Evolutionary conservation across 1,140 invertebrate species (phyloP).

Genomic region (Drosophila orosa): DNA sequence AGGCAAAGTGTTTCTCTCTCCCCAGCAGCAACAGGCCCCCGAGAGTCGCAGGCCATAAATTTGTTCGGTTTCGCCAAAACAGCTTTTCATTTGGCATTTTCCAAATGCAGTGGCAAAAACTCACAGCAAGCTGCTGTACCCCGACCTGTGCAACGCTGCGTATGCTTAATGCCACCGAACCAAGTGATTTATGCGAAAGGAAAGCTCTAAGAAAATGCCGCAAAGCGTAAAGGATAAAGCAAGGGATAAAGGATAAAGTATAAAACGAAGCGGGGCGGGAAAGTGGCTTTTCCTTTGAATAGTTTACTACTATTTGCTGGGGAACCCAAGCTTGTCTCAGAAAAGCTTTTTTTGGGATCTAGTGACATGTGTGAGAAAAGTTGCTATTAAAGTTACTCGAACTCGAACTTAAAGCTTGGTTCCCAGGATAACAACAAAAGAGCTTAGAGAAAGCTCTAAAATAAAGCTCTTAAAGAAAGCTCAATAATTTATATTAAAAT

Average conservation of each 20-base stretch:
- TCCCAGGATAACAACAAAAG: neutral
- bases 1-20: neutral
- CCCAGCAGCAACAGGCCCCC: conserved; percentile 52
- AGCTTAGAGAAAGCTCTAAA: neutral
- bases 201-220: conserved; percentile 2
- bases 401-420: neutral
- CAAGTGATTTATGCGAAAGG: conserved; percentile 53
- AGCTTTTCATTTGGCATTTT: conserved; percentile 38
- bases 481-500: no score
- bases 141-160: conserved; percentile 42
- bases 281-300: conserved; percentile 3
- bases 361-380: neutral
- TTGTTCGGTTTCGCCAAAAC: conserved; percentile 10
- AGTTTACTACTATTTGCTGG: neutral
- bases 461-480: no score
- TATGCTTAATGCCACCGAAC: conserved; percentile 47
- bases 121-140: conserved; percentile 5
- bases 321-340: neutral
- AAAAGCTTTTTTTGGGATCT: neutral
- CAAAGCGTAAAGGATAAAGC: neutral
- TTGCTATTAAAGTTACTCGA: neutral
- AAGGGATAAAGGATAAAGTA: neutral
- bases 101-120: conserved; percentile 19
- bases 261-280: neutral
- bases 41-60: conserved; percentile 21